Conservation (phyloP, 2,113 vertebrate species). For the Sylvicapra grimmia region DNA sequence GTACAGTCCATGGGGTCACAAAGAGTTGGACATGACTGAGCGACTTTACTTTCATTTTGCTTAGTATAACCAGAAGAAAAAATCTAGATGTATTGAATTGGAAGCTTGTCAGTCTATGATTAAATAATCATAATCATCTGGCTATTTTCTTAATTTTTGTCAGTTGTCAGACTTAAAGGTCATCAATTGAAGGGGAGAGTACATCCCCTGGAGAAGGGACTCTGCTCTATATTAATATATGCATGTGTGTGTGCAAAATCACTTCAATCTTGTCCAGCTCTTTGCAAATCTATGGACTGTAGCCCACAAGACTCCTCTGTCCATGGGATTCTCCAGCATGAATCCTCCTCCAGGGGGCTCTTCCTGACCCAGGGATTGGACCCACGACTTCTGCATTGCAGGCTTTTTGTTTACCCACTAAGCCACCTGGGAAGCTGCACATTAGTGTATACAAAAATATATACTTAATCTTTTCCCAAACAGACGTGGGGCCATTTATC, state of each 20-base stretch:
- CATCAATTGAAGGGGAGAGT: background rate
- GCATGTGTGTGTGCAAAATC: background rate
- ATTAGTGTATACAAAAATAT: background rate
- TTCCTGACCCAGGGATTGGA: background rate
- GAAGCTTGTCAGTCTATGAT: background rate
- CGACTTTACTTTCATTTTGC: background rate
- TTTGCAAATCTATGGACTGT: background rate
- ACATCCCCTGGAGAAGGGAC: background rate
- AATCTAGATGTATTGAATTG: background rate
- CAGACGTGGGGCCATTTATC: background rate
- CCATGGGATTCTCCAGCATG: background rate
- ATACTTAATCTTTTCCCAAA: background rate
- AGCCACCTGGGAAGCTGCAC: background rate
- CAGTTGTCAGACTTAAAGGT: background rate
- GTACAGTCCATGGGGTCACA: background rate
- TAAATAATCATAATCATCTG: background rate
- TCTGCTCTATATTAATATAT: background rate
- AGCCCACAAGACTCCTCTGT: background rate
- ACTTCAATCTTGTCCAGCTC: background rate
- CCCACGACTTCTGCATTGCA: background rate
- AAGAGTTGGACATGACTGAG: background rate
- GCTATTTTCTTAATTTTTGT: background rate
- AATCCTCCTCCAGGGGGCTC: background rate
- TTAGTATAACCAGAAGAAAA: background rate
- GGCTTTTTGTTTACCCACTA: background rate